A percentile compares a stretch with the other conserved stretches of the same genome.
Evolutionary conservation across 2,888 invertebrate genomes (phyloP).

Genomic region (Odontothrips loti): DNA sequence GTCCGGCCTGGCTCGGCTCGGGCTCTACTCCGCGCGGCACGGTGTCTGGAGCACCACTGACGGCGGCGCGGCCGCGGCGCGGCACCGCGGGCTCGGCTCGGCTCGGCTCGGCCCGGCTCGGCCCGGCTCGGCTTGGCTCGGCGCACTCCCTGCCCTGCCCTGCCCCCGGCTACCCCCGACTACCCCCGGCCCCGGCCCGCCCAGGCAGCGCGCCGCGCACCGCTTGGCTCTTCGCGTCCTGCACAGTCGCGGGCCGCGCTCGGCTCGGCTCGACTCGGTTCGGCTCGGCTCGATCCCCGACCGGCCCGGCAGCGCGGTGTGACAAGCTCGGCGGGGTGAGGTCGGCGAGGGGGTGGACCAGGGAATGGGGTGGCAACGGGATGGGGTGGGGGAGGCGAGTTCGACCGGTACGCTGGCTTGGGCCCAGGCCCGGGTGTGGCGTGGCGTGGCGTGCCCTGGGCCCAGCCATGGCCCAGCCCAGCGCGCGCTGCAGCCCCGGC

Average conservation of each 20-base stretch:
- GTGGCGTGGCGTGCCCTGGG: neutral
- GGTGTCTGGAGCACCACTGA: constrained; percentile 23
- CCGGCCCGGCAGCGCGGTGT: neutral
- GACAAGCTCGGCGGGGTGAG: neutral
- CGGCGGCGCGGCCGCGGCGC: neutral
- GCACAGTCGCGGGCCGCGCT: no score
- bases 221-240: no score
- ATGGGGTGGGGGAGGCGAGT: neutral
- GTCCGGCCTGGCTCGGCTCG: neutral
- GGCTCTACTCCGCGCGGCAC: neutral
- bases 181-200: neutral
- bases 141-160: neutral
- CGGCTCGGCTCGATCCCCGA: neutral
- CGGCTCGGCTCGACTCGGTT: neutral
- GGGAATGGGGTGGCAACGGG: neutral
- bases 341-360: neutral
- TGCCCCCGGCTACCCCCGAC: no score
- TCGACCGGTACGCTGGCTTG: constrained; percentile 4
- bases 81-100: neutral
- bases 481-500: no score
- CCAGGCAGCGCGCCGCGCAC: no score
- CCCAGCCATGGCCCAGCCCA: neutral
- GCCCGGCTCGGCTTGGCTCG: neutral
- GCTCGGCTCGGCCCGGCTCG: neutral
- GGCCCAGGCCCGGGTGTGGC: neutral